A percentile compares a stretch with the other conserved stretches of the same genome.
Evolutionary conservation across 2,797 vertebrate species (phyloP).

Genomic region (Aplochiton taeniatus): DNA sequence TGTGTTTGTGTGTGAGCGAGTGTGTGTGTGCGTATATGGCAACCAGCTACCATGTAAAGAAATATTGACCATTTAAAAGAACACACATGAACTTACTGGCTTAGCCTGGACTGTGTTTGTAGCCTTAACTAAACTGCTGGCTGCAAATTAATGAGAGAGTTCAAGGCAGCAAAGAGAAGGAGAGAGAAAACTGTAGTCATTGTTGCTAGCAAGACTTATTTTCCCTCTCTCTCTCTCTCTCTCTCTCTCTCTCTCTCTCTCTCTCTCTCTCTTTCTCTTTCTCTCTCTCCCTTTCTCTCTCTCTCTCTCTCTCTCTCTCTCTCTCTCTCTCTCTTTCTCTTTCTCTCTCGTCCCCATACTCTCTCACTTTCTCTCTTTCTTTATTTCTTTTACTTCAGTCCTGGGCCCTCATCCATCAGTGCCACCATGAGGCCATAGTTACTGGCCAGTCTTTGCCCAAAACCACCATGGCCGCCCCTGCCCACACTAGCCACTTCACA

Average conservation of each 20-base stretch:
- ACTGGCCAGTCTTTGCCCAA: conserved; percentile 57
- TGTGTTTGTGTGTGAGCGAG: not conserved
- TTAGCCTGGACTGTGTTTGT: too few species aligned
- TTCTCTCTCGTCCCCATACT: conserved; percentile 37
- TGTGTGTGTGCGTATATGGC: conserved; percentile 21
- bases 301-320: not conserved
- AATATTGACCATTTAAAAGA: not conserved
- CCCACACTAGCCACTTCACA: conserved; percentile 67
- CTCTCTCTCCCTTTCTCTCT: conserved; percentile 3
- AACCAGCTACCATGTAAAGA: not conserved
- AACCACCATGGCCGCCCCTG: conserved; percentile 66
- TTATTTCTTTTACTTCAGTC: conserved; percentile 43
- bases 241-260: conserved; percentile 1
- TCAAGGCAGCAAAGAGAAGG: not conserved
- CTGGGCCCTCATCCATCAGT: conserved; percentile 73
- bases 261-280: conserved; percentile 11
- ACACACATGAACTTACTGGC: not conserved
- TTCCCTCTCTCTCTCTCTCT: conserved; percentile 14
- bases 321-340: conserved; percentile 9
- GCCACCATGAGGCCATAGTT: conserved; percentile 56
- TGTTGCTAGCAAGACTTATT: too few species aligned
- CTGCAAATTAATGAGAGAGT: not conserved
- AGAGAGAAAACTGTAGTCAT: not conserved
- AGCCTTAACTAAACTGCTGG: too few species aligned
- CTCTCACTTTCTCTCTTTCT: conserved; percentile 35